Evolutionary conservation across 2,797 vertebrate genomes (phyloP).

Genomic region (Rallus crepitans): DNA sequence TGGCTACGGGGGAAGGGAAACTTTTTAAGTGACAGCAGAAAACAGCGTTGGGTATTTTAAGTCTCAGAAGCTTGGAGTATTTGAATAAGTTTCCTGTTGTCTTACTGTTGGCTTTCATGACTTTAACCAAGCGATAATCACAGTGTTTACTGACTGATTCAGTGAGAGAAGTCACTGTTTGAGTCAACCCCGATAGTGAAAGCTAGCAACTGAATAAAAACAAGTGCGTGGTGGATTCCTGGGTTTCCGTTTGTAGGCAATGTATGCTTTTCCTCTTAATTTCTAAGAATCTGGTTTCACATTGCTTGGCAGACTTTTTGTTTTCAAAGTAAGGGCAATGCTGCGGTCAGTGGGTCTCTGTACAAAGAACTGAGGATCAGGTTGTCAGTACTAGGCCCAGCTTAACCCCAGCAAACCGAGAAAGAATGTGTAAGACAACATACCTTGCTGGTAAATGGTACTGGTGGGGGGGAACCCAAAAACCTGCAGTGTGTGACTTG

Average conservation of each 20-base stretch:
- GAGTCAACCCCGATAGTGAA: neutral
- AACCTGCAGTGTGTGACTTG: neutral
- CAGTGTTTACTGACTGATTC: neutral
- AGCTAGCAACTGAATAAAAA: neutral
- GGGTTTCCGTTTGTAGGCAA: neutral
- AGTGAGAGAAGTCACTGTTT: neutral
- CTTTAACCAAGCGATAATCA: neutral
- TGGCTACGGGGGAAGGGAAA: neutral
- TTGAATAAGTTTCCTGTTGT: neutral
- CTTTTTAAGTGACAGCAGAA: accelerated
- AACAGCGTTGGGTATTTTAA: neutral
- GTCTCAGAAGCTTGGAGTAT: neutral
- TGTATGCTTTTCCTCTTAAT: neutral
- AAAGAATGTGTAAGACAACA: neutral
- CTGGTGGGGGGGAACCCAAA: no score
- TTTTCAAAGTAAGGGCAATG: neutral
- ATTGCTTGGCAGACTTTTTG: neutral
- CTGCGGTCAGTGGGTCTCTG: neutral
- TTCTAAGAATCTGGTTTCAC: neutral
- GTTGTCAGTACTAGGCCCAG: neutral
- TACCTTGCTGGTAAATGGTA: neutral
- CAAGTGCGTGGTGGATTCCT: neutral
- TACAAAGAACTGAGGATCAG: neutral
- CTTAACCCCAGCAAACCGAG: neutral
- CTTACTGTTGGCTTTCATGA: neutral